A percentile compares a stretch with the other conserved stretches of the same genome.
Conservation (phyloP, 2,797 vertebrate genomes). For the Glossophaga mutica region DNA sequence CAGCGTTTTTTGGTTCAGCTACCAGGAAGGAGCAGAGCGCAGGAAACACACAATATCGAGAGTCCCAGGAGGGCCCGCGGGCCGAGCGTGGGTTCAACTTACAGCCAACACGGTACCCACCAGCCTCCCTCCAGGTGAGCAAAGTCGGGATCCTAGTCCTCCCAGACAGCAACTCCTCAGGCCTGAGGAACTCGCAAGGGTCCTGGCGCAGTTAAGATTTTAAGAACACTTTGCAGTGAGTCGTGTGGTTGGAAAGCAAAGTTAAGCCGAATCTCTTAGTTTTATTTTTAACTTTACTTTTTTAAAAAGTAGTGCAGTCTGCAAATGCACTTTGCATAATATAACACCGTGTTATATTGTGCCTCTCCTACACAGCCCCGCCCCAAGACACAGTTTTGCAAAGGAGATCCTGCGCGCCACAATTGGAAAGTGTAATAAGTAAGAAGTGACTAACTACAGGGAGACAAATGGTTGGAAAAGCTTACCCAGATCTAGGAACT, state of each 20-base stretch:
- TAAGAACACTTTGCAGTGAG: neutral
- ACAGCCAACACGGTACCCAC: fast-evolving
- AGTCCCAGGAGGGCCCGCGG: fast-evolving
- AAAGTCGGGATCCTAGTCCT: neutral
- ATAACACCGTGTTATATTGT: neutral
- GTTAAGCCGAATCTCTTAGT: neutral
- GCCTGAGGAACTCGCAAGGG: fast-evolving
- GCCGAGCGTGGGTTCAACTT: neutral
- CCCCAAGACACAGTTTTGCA: neutral
- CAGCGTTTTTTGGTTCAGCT: neutral
- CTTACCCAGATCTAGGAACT: neutral
- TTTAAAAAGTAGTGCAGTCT: neutral
- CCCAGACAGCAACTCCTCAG: fast-evolving
- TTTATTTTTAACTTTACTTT: conserved; percentile 6
- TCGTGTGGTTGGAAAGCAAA: neutral
- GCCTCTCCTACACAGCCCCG: neutral
- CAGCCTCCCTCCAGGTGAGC: fast-evolving
- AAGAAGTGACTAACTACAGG: neutral
- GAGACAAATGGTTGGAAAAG: neutral
- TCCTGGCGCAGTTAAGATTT: no score
- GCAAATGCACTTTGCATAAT: neutral
- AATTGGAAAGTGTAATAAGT: neutral
- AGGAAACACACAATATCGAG: neutral
- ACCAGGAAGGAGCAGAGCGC: neutral
- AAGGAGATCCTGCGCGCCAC: neutral